Base-by-base conservation (phyloP, 2,888 invertebrate genomes). In the Polyommatus icarus region DNA sequence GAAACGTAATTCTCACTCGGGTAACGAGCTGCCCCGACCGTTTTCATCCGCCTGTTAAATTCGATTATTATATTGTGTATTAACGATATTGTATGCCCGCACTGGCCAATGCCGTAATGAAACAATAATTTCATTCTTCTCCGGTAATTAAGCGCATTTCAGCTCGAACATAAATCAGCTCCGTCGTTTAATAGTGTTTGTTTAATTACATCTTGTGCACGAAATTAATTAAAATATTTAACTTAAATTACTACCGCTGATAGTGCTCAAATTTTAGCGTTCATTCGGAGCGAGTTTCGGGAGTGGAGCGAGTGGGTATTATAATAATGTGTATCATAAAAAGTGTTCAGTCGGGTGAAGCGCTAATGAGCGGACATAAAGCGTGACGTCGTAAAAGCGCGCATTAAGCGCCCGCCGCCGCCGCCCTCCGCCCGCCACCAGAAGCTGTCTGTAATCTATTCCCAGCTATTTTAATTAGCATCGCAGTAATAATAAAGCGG, bases 391-490 rank as follows among this genome's bases (percentile, higher is more conserved):
- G 89, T 93, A 93, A 93, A 92, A 90, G 87, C 89, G 88, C 87
- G 89, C 92, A 92, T 92, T 93, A 93, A 91, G 90, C 89, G 86
- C 87, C 84, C 88, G 86, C 87, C 86, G 91, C 90, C 91, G 67
- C 67, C 67, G 29, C 84, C 88, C 85, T n/a, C 87, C 89, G 86
- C 87, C 84, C 88, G 86, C 87, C 86, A 91, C 90, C 91, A 91
- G 91, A 90, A 92, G 90, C 90, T 90, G 90, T 87, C 89, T 88
- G 90, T 92, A 90, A 92, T 92, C 92, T 93, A 92, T 92, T 91
- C 91, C 88, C 86, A 91, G 91, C 90, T 92, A 91, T 93, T 92
- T 93, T 93, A 93, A 93, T 93, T 93, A 92, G 91, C 91, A 90
- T 90, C 88, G 88, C 89, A 90, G 89, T 89, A 89, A 91, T 91